These are phyloP conservation scores for Apteryx mantelli DNA, from an alignment of 2,113 vertebrate genomes.

Conservation along the genomic window DNA sequence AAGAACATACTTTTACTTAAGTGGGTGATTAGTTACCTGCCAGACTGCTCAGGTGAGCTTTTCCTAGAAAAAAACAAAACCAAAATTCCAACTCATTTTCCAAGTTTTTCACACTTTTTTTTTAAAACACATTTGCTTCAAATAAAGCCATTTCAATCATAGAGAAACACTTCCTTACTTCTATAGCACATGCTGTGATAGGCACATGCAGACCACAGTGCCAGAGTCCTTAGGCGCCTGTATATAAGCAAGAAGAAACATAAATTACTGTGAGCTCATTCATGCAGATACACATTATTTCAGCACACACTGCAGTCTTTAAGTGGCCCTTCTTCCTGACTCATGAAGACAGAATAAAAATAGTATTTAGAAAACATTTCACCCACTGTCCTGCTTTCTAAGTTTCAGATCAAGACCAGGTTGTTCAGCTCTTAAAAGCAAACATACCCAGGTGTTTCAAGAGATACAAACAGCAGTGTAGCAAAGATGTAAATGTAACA, in stretches of 20 bases:
- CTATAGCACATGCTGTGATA: not conserved
- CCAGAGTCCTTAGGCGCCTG: not conserved
- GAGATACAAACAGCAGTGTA: not conserved
- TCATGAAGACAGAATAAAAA: not conserved
- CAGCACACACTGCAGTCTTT: not conserved
- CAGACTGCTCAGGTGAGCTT: not conserved
- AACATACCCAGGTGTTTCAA: not conserved
- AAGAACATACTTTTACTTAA: not conserved
- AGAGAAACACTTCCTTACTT: not conserved
- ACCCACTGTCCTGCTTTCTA: not conserved
- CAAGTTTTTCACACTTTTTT: not conserved
- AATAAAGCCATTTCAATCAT: not conserved
- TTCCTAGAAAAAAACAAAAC: not conserved
- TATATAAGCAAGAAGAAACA: not conserved
- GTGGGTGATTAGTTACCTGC: not conserved
- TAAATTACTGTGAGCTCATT: not conserved
- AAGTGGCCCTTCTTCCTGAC: not conserved
- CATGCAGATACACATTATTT: not conserved
- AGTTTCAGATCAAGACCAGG: not conserved
- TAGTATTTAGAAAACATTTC: not conserved
- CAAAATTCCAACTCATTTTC: not conserved
- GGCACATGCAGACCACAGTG: not conserved
- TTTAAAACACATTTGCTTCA: not conserved
- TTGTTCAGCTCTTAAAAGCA: not conserved
- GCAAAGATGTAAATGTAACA: not conserved